Conservation (phyloP, 2,888 invertebrate genomes). For the Pterobdella sp. region DNA sequence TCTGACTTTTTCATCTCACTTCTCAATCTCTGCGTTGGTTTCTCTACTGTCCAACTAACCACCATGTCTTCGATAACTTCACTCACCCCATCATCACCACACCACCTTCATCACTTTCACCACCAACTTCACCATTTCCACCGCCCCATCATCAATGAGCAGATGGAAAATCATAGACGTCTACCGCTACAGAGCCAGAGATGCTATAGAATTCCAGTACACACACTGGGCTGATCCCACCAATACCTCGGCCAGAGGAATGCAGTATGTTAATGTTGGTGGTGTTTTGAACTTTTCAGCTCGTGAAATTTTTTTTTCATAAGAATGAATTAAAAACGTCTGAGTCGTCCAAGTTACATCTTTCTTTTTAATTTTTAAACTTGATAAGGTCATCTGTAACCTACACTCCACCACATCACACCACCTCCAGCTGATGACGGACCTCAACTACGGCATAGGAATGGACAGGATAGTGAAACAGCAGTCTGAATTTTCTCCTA, state of each 20-base stretch:
- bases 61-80: neutral
- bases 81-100: too few species aligned
- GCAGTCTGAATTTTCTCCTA: slow-evolving; percentile 34
- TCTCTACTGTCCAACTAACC: neutral
- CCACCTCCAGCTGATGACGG: slow-evolving; percentile 47
- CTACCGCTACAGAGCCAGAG: slow-evolving; percentile 41
- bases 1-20: too few species aligned
- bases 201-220: slow-evolving; percentile 49
- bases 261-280: slow-evolving; percentile 47
- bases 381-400: neutral
- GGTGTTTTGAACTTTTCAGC: neutral
- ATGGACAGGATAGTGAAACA: slow-evolving; percentile 44
- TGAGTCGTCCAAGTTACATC: neutral
- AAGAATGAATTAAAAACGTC: neutral
- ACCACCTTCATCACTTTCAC: too few species aligned
- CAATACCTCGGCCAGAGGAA: slow-evolving; percentile 45
- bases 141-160: too few species aligned
- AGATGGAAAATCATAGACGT: slow-evolving; percentile 36
- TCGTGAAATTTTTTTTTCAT: neutral
- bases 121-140: too few species aligned
- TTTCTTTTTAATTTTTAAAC: too few species aligned
- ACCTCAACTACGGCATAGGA: slow-evolving; percentile 48
- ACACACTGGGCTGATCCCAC: slow-evolving; percentile 50
- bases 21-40: too few species aligned
- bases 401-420: neutral